Evolutionary conservation across 1,140 invertebrate genomes (phyloP), one percentile per base, ranked within the genome.

Genomic region (Schlechtendalia chinensis): DNA sequence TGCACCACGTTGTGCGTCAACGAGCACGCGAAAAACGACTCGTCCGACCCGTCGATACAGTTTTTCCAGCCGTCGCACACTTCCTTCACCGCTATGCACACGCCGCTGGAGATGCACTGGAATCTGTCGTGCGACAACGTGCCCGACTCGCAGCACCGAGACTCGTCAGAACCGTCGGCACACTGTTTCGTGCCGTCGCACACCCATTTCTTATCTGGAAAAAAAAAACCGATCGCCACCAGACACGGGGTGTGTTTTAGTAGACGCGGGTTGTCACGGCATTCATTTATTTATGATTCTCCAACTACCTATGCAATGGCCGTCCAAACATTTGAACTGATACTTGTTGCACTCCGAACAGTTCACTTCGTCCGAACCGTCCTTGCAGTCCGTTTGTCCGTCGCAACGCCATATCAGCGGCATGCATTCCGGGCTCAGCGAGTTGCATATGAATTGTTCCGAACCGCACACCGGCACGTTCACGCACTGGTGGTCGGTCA

Each of bases 371-470:
- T 96, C 94, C 5, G 92, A 93, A 22, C 90, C 90, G 85, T 96
- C 94, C 1, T 88, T 86, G 87, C 96, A 98, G 85, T 98, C 95
- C 54, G 87, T 87, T 81, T 93, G 91, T 0, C 91, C 90, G 85
- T 96, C 95, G 85, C 95, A 96, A 67, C 91, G 91, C 94, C 95
- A 97, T 0, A 89, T 88, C 0, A 88, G 86, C 0, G 95, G 94
- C 82, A 98, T 94, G 85, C 96, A 98, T 82, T 92, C 90, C 5
- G 86, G 85, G 17, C 84, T 86, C 0, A 86, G 85, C 0, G 87
- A 85, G 12, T 87, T 88, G 84, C 96, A 98, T 0, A 90, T 90
- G 84, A 96, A 96, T 83, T 93, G 89, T 84, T 92, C 90, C 0
- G 89, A 87, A 3, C 90, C 90, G 85, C 96, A 97, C 10, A 90